These are phyloP conservation scores for Tychaedon coryphoeus DNA, from an alignment of 2,113 vertebrate genomes.

Conservation along the genomic window DNA sequence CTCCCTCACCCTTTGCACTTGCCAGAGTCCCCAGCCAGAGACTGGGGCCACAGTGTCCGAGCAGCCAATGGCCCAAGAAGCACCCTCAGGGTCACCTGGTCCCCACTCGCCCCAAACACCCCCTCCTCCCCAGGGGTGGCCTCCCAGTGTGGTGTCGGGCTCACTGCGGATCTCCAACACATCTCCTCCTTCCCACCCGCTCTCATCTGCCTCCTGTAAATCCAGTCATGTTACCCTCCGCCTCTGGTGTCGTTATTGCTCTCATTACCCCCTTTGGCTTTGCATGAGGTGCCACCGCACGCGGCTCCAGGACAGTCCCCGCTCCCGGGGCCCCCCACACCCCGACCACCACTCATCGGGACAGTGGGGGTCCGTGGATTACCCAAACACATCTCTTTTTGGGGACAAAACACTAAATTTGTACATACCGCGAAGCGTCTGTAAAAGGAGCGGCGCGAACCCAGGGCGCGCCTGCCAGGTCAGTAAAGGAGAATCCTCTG, in stretches of 20 bases:
- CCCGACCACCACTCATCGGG: not conserved
- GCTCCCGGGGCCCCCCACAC: not conserved
- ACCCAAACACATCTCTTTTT: not conserved
- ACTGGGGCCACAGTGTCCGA: not conserved
- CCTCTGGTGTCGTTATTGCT: not conserved
- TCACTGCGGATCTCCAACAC: not conserved
- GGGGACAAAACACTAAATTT: conserved; percentile 54
- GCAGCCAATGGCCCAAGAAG: not conserved
- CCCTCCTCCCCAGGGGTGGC: not conserved
- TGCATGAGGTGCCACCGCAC: not conserved
- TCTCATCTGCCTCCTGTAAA: conserved; percentile 9
- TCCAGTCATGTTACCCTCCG: not conserved
- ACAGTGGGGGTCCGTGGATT: not conserved
- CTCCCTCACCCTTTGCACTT: not conserved
- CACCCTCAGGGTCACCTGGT: not conserved
- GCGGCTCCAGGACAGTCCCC: not conserved
- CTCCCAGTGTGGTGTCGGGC: not conserved
- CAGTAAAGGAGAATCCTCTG: conserved; percentile 55
- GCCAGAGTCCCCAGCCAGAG: not conserved
- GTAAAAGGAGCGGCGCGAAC: not conserved
- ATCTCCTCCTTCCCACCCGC: not conserved
- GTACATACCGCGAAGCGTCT: not conserved
- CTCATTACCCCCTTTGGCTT: conserved; percentile 34
- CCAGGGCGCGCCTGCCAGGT: not conserved
- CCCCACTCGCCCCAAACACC: not conserved